Evolutionary conservation across 2,888 invertebrate genomes (phyloP).

Genomic region (Mylabris sibirica): DNA sequence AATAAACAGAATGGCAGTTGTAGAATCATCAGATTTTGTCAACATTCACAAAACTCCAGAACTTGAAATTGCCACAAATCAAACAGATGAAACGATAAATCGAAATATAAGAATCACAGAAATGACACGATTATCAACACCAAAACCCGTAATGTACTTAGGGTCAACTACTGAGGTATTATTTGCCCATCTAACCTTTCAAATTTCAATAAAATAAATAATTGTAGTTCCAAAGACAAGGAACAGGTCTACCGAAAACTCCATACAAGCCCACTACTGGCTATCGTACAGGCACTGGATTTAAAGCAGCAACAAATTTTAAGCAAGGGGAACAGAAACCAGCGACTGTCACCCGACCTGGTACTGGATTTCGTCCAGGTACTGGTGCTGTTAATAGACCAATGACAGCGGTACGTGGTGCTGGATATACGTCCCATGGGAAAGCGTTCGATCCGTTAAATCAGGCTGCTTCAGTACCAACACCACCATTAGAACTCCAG

Average conservation of each 20-base stretch:
- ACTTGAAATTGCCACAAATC: conserved; percentile 33
- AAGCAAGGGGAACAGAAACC: conserved; percentile 41
- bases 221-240: conserved; percentile 50
- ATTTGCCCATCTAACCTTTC: conserved; percentile 24
- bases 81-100: conserved; percentile 40
- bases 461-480: conserved; percentile 66
- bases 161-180: conserved; percentile 67
- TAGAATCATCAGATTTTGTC: conserved; percentile 28
- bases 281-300: conserved; percentile 50
- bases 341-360: conserved; percentile 50
- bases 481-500: conserved; percentile 72
- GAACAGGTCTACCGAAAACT: conserved; percentile 47
- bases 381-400: conserved; percentile 70
- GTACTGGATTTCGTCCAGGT: conserved; percentile 59
- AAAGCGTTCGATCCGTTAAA: conserved; percentile 80
- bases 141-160: conserved; percentile 65
- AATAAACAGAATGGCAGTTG: conserved; percentile 15
- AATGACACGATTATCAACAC: conserved; percentile 52
- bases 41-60: conserved; percentile 14
- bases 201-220: conserved; percentile 15
- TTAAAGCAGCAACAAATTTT: conserved; percentile 52
- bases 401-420: conserved; percentile 96
- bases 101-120: conserved; percentile 39
- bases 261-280: conserved; percentile 49
- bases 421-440: conserved; percentile 88